These are phyloP conservation scores for Dilophus febrilis DNA, from an alignment of 2,888 invertebrate genomes.

Conservation along the genomic window DNA sequence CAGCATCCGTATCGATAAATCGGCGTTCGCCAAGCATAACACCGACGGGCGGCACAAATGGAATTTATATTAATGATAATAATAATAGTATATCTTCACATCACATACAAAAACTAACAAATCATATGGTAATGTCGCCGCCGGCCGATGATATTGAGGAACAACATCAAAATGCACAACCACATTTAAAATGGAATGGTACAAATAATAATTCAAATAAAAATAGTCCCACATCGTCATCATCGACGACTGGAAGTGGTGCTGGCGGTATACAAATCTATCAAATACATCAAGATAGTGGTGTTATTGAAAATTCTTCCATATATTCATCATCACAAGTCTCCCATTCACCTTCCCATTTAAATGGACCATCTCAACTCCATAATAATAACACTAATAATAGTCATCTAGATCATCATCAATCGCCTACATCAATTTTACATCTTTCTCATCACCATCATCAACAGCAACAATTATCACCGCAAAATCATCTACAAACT, in stretches of 20 bases:
- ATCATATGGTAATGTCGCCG: slow-evolving; percentile 8
- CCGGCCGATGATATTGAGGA: slow-evolving; percentile 3
- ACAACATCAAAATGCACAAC: slow-evolving; percentile 8
- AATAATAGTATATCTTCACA: neutral
- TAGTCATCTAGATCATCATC: slow-evolving; percentile 7
- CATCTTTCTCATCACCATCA: too few species aligned
- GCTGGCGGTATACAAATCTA: slow-evolving; percentile 9
- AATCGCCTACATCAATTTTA: neutral
- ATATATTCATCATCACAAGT: slow-evolving; percentile 7
- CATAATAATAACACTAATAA: slow-evolving; percentile 4
- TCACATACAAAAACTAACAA: slow-evolving; percentile 7
- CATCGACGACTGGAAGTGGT: too few species aligned
- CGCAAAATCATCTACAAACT: slow-evolving; percentile 11
- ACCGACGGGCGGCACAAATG: slow-evolving; percentile 24
- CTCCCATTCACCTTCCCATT: slow-evolving; percentile 5
- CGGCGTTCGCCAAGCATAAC: slow-evolving; percentile 25
- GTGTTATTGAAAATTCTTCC: slow-evolving; percentile 5
- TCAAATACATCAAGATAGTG: slow-evolving; percentile 8
- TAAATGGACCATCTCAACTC: neutral
- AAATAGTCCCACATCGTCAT: slow-evolving; percentile 2
- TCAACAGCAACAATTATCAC: too few species aligned
- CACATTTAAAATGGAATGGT: slow-evolving; percentile 15
- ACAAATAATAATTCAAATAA: slow-evolving; percentile 6
- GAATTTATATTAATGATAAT: slow-evolving; percentile 16
- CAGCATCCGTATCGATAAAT: slow-evolving; percentile 16